Base-by-base conservation (phyloP, 2,888 invertebrate genomes). In the Phalera bucephala region DNA sequence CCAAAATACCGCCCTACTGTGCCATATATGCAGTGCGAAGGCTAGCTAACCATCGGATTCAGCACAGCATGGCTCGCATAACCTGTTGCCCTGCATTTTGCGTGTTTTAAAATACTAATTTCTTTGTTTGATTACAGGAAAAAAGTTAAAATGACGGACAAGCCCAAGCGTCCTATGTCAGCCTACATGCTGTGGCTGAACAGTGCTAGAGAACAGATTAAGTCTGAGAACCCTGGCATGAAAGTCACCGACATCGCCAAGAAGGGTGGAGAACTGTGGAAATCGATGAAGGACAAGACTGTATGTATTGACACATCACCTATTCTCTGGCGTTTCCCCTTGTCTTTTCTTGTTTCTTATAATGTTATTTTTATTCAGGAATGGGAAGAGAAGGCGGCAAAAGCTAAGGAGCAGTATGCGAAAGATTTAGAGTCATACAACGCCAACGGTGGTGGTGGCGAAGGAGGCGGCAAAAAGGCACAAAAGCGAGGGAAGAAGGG, bases 171-270 rank as follows among this genome's bases (percentile, higher is more conserved):
- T 72, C 96, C 98, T 22, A 92, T 94, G 71, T 95, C 97, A 31
- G 98, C 97, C 1, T 99, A 97, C 79, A 97, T 99, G 95, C 79
- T 99, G 55, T 99, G 98, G 97, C 91, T 99, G 55, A 97, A 96
- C 78, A 96, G 95, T 57, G 94, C 92, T 43, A 92, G 99, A 56
- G 96, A 97, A 64, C 89, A 92, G 54, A 96, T 99, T 52, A 99
- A 98, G 82, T 90, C 94, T 20, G 96, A 97, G 32, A 93, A 96
- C 90, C 98, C 99, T 15, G 97, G 97, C 46, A 94, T 97, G 48
- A 93, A 94, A 69, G 93, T 99, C 14, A 96, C 97, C 5, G 99
- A 99, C 70, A 93, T 99, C 44, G 95, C 97, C 25, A 98, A 97
- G 86, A 97, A 96, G 71, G 99, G 95, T 40, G 99, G 99, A 31